Evolutionary conservation across 2,888 invertebrate species (phyloP), one percentile per base, ranked within the genome.

Genomic region (Drosophila neonasuta): DNA sequence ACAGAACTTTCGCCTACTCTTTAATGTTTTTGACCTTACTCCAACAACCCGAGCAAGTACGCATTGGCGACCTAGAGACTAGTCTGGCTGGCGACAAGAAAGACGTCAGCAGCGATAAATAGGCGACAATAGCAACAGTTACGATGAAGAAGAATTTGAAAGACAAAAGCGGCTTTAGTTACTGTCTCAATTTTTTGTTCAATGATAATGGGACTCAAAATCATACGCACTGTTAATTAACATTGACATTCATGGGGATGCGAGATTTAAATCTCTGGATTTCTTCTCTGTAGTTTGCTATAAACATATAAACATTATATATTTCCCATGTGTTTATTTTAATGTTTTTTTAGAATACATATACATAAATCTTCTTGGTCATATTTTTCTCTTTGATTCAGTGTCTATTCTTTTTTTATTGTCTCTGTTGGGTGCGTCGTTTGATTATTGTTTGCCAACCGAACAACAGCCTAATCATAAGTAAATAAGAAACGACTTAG

Each of bases 51-150:
- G 24, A 52, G 30, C 20, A 36, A 50, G 7, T 13, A 30, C 45
- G 30, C 49, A 68, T 70, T 66, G 78, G 79, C 86, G 84, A 52
- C 84, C 30, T 13, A 10, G 42, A 50, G 79, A 50, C 83, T 76
- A 79, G 84, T 59, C 84, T 51, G 46, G 5, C 42, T 72, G 84
- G 76, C 86, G 86, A 57, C 84, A 45, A 41, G 32, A 54, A 54
- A 60, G 3, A 45, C 51, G 57, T 36, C 44, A 58, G 44, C 39
- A 61, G 30, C 24, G 32, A 36, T 29, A 32, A 32, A 5, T 7
- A 32, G 52, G 52, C 52, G 52, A 45, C 45, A 17, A 30, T 7
- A 9, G 20, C 6, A 39, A 2, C 29, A 24, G 10, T 8, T 46
- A 46, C 2, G 36, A 36, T 9, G 20, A 17, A 20, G 13, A 36